Evolutionary conservation across 2,888 invertebrate genomes (phyloP), one percentile per base, ranked within the genome.

Genomic region (Watsonalla cultraria): DNA sequence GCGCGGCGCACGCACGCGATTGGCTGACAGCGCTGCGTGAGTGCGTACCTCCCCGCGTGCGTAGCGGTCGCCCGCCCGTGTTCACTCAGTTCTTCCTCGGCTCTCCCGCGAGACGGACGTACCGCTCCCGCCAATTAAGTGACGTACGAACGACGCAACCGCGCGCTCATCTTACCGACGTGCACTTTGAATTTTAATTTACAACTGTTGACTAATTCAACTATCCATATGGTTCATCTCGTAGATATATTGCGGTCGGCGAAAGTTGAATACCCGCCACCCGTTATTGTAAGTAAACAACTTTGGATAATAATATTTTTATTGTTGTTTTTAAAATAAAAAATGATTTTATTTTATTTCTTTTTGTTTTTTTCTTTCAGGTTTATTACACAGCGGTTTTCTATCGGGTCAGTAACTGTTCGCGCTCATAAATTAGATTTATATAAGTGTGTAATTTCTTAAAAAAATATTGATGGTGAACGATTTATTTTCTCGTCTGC

Each of bases 211-310:
- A 84, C 78, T 81, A 79, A 80, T 76, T 80, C 75, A 90, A 84
- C 92, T 90, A 92, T 93, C 94, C 94, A 94, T 94, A 95, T 95
- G 95, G 95, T 95, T 93, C 95, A 95, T 91, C 94, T 94, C 92
- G 93, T 94, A 90, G 94, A 94, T 92, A 93, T 94, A 89, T 94
- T 94, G 91, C 94, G 94, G 92, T 94, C 94, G 92, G 94, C 93
- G 91, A 93, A 94, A 86, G 93, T 94, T 93, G 95, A 94, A 89
- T 94, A 94, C 91, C 92, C 94, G 91, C 90, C 90, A 81, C 92
- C 93, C 90, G 92, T 93, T 92, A 94, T 94, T 93, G 94, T 94
- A 92, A 94, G 94, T 94, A 93, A 81, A 80, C 69, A 78, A 67
- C 59, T 58, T 57, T 65, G 60, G 66, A 55, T 61, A 65, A 68